Conservation (phyloP, 2,797 vertebrate genomes). For the Picus viridis region DNA sequence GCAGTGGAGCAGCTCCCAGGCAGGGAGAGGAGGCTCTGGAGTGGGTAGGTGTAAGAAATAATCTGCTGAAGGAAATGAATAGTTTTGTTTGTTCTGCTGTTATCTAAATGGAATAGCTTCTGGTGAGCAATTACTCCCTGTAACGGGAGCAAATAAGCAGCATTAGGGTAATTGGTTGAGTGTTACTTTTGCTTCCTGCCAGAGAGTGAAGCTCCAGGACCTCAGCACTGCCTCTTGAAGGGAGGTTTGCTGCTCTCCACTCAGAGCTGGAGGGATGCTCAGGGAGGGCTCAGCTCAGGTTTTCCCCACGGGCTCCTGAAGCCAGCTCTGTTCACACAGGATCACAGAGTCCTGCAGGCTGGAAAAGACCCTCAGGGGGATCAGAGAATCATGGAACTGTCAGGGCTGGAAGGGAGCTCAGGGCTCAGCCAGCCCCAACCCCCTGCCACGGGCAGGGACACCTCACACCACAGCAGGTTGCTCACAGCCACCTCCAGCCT, state of each 20-base stretch:
- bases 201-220: not conserved
- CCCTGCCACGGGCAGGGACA: no score
- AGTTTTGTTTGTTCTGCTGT: conserved; percentile 67
- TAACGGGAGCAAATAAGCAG: conserved; percentile 51
- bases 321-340: not conserved
- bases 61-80: conserved; percentile 57
- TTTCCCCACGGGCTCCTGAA: not conserved
- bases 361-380: no score
- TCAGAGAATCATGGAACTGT: no score
- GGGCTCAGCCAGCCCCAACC: no score
- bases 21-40: no score
- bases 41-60: conserved; percentile 47
- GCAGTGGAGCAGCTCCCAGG: not conserved
- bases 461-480: no score
- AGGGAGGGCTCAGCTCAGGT: no score
- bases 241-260: not conserved
- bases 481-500: no score
- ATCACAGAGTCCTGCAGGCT: no score
- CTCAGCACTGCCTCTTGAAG: not conserved
- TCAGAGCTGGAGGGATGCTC: not conserved
- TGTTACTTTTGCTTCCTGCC: not conserved
- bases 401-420: no score
- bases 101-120: conserved; percentile 64
- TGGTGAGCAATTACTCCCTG: conserved; percentile 63
- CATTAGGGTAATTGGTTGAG: conserved; percentile 54